Base-by-base conservation (phyloP, 2,888 invertebrate genomes). In the Gymnosoma rotundatum region DNA sequence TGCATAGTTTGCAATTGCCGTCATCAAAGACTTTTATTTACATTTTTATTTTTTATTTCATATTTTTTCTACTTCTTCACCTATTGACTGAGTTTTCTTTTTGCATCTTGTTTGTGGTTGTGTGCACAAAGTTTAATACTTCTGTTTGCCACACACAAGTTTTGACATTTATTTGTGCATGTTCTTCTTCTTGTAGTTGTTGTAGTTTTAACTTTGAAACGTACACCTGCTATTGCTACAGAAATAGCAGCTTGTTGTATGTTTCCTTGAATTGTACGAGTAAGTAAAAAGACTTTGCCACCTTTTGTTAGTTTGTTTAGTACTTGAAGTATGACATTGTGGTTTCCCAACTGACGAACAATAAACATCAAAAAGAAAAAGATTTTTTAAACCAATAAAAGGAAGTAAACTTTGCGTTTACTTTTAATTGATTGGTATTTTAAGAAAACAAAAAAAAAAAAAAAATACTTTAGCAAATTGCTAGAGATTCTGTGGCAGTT, bases 101-200 rank as follows among this genome's bases (percentile, higher is more conserved):
- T 48, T 58, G 54, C 45, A 54, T 56, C 16, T 63, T 70, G 48
- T 64, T 63, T 82, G 81, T 60, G 70, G 64, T 76, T 70, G 16
- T 2, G 20, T 81, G 56, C 67, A 32, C 48, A 56, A n/a, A 45
- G 50, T 50, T 25, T 25, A 52, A 76, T 50, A 38, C 63, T 21
- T 50, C 58, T 56, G 32, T 36, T 67, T n/a, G 42, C 63, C 12
- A 10, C 81, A 75, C 75, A 82, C 56, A 67, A 45, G 32, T 69
- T 82, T 70, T 82, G 81, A 72, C 81, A 82, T 76, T 82, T 82
- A 72, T 82, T 81, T 64, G 75, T 69, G 64, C 18, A 48, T 38
- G 45, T 64, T 82, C 54, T 70, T 82, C 58, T 66, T 64, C 64
- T 75, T 64, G 48, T 52, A 36, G 48, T 56, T 54, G 14, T 20